Evolutionary conservation across 2,113 vertebrate species (phyloP).

Genomic region (Speoplatyrhinus poulsoni): DNA sequence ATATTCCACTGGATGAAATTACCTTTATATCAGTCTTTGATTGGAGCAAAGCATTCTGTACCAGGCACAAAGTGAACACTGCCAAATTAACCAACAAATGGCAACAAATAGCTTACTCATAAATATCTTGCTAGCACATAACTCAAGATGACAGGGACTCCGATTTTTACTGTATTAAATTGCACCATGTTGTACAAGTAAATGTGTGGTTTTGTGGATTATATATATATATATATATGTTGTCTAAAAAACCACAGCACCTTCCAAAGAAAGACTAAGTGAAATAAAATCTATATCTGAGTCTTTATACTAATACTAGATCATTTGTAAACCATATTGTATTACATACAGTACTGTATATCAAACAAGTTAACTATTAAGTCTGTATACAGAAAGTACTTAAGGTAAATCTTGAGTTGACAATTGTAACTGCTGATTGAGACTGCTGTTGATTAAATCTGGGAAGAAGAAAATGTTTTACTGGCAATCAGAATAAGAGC

Average conservation of each 20-base stretch:
- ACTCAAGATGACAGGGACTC: not conserved
- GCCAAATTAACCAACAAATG: slow-evolving; percentile 2
- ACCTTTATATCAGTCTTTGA: slow-evolving; percentile 24
- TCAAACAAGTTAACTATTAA: no score
- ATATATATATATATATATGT: no score
- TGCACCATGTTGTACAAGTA: no score
- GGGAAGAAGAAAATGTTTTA: slow-evolving; percentile 24
- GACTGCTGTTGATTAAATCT: slow-evolving; percentile 37
- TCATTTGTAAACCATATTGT: no score
- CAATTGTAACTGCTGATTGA: not conserved
- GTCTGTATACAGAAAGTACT: no score
- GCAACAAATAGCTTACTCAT: not conserved
- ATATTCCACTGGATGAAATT: slow-evolving; percentile 17
- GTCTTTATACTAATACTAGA: no score
- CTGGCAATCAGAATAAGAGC: slow-evolving; percentile 40
- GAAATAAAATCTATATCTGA: no score
- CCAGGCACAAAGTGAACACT: not conserved
- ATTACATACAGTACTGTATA: no score
- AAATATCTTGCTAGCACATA: slow-evolving; percentile 4
- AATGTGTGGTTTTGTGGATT: no score
- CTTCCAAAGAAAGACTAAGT: no score
- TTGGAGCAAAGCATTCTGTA: slow-evolving; percentile 9
- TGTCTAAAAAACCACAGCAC: no score
- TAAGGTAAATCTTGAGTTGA: no score
- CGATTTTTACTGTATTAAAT: not conserved